These are phyloP conservation scores for Solea senegalensis DNA, from an alignment of 2,113 vertebrate species.

Conservation along the genomic window DNA sequence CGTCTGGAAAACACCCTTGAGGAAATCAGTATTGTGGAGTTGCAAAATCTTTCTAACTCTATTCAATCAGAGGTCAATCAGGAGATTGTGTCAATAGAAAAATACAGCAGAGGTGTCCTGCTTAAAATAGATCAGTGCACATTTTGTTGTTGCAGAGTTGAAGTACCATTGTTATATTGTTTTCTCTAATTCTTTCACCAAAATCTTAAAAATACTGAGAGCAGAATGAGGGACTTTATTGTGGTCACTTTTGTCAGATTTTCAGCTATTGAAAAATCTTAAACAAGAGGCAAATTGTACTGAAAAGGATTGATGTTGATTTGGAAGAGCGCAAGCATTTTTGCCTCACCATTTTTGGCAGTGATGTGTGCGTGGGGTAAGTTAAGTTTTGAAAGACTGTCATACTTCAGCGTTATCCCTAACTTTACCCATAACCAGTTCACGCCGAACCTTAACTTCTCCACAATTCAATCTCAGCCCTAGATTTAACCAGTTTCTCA, in stretches of 20 bases:
- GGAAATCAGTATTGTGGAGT: conserved; percentile 23
- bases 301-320: conserved; percentile 20
- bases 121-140: neutral
- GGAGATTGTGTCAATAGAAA: conserved; percentile 17
- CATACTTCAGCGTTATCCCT: neutral
- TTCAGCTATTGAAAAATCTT: conserved; percentile 6
- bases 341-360: conserved; percentile 30
- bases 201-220: neutral
- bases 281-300: conserved; percentile 15
- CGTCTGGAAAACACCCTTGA: conserved; percentile 4
- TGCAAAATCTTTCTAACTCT: conserved; percentile 6
- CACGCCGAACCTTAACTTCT: too few species aligned
- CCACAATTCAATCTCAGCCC: too few species aligned
- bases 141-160: conserved; percentile 4
- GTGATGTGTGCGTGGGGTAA: conserved; percentile 14
- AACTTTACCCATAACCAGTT: too few species aligned
- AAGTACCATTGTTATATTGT: neutral
- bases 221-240: neutral
- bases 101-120: conserved; percentile 10
- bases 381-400: conserved; percentile 51
- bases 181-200: neutral
- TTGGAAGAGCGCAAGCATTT: conserved; percentile 14
- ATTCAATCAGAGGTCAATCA: conserved; percentile 7
- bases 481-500: too few species aligned
- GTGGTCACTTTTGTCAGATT: conserved; percentile 9